Conservation (phyloP, 2,888 invertebrate genomes). For the Apamea sordens region DNA sequence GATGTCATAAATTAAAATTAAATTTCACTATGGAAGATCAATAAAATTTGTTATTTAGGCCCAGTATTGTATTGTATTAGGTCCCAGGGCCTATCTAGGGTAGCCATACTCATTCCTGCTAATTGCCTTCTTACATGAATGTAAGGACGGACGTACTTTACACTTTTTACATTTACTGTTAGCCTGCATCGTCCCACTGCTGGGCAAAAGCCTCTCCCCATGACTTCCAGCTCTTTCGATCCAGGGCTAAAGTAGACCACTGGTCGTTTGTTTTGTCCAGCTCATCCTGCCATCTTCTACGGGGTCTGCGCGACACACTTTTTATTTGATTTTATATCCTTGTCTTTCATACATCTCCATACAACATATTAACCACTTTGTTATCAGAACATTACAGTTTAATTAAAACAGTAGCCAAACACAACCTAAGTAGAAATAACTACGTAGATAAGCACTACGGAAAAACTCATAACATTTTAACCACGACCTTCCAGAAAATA, state of each 20-base stretch:
- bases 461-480: neutral
- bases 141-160: neutral
- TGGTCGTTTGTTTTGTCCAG: too few relatives aligned
- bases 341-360: neutral
- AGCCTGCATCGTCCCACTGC: too few relatives aligned
- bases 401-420: constrained; percentile 3
- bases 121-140: neutral
- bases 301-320: neutral
- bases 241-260: too few relatives aligned
- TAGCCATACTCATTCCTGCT: neutral
- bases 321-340: neutral
- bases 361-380: neutral
- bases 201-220: too few relatives aligned
- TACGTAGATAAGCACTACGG: neutral
- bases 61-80: too few relatives aligned
- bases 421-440: neutral
- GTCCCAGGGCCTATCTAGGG: neutral
- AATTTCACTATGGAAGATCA: too few relatives aligned
- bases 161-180: neutral
- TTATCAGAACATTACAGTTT: neutral
- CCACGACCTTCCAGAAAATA: constrained; percentile 9
- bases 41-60: too few relatives aligned
- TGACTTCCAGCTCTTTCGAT: too few relatives aligned
- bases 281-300: too few relatives aligned
- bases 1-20: too few relatives aligned